phyloP scores from a whole-genome alignment of 2,113 vertebrate genomes.

The Anser cygnoides region DNA sequence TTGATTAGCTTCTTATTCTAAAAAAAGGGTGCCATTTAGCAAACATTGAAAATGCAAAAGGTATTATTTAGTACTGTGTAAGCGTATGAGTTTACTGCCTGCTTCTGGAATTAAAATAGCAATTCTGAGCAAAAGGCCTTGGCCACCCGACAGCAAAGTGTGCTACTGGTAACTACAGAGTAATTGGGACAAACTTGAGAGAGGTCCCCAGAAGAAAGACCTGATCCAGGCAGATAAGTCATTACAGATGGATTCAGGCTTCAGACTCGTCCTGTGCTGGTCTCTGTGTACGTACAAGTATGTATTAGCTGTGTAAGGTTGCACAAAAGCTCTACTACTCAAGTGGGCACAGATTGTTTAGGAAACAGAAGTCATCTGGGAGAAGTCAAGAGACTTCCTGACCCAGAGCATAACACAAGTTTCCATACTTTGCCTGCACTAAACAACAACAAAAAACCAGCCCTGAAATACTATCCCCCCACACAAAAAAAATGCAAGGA shows the following conservation, averaged over 20 bases:
- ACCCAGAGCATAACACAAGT: not conserved
- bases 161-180: not conserved
- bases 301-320: not conserved
- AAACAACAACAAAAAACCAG: not conserved
- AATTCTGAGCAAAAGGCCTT: not conserved
- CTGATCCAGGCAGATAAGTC: not conserved
- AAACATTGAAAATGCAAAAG: not conserved
- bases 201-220: fast-evolving
- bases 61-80: fast-evolving
- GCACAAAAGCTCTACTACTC: not conserved
- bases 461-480: not conserved
- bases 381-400: not conserved
- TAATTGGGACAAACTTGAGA: not conserved
- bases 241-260: not conserved
- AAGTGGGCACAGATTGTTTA: not conserved
- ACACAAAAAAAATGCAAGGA: not conserved
- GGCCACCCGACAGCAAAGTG: not conserved
- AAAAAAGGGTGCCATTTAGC: constrained; percentile 18
- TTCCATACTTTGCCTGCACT: not conserved
- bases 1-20: constrained; percentile 35
- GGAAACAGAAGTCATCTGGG: not conserved
- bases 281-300: not conserved
- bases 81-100: not conserved
- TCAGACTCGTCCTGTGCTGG: not conserved
- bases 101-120: not conserved